phyloP scores from a whole-genome alignment of 2,797 vertebrate species.

The Phylloscopus collybita region DNA sequence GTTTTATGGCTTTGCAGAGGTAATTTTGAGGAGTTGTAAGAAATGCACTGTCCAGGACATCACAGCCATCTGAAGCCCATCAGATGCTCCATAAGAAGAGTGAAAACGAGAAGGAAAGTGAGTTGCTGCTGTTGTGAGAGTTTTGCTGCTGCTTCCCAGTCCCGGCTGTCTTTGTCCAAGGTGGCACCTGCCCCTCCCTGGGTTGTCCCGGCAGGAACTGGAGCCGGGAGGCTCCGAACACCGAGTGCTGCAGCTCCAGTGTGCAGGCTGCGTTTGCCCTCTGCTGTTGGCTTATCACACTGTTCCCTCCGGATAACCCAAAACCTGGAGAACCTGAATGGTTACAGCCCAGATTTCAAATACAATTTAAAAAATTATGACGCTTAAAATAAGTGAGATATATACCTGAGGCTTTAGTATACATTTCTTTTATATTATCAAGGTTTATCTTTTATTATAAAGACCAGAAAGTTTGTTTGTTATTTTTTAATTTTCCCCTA shows the following conservation, averaged over 20 bases:
- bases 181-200: neutral
- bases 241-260: fast-evolving
- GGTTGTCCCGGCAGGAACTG: fast-evolving
- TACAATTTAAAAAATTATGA: neutral
- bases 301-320: neutral
- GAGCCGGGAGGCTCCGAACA: fast-evolving
- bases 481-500: neutral
- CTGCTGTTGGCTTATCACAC: slow-evolving; percentile 36
- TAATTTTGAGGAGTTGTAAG: neutral
- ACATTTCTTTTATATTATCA: neutral
- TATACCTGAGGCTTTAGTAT: neutral
- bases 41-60: neutral
- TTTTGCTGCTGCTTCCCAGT: neutral
- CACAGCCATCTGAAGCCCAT: neutral
- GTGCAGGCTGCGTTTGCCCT: slow-evolving; percentile 43
- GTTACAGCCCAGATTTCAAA: neutral
- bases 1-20: neutral
- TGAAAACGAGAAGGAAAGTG: neutral
- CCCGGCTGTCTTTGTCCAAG: neutral
- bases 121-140: neutral
- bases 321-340: neutral
- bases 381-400: neutral
- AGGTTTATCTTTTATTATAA: too few species aligned
- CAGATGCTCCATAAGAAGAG: neutral
- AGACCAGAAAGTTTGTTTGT: neutral